Conservation (phyloP, 2,113 vertebrate genomes). For the Cervus canadensis region DNA sequence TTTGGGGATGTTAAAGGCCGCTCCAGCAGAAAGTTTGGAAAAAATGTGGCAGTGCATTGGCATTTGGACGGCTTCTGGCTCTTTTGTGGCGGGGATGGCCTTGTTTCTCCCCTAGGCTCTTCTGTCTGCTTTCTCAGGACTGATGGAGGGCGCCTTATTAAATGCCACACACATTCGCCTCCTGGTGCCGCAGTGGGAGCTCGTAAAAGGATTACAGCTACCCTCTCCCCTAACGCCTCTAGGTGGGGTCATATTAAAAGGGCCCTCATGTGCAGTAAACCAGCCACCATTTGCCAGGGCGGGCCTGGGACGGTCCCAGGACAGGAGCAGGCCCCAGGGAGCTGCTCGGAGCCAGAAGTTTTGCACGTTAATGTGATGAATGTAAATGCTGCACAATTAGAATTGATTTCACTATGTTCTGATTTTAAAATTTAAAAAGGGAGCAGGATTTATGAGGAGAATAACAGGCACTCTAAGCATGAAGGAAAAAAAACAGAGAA, state of each 20-base stretch:
- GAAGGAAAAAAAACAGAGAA: constrained; percentile 50
- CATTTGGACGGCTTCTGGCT: constrained; percentile 69
- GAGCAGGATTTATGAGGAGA: constrained; percentile 59
- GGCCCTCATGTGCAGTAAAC: neutral
- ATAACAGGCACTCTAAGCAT: constrained; percentile 37
- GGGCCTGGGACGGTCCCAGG: neutral
- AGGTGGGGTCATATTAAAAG: constrained; percentile 67
- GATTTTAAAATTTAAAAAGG: constrained; percentile 54
- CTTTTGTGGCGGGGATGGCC: constrained; percentile 54
- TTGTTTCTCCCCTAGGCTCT: constrained; percentile 38
- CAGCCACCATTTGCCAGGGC: neutral
- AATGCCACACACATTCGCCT: constrained; percentile 56
- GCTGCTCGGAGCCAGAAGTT: neutral
- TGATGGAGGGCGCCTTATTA: constrained; percentile 62
- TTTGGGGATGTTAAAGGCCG: constrained; percentile 55
- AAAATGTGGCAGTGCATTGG: constrained; percentile 61
- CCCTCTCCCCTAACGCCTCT: constrained; percentile 54
- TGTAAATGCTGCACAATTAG: neutral
- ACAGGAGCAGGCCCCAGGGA: accelerated
- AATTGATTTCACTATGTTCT: neutral
- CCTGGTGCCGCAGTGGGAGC: constrained; percentile 30
- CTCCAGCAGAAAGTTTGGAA: constrained; percentile 38
- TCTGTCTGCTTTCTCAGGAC: constrained; percentile 39
- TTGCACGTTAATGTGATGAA: neutral
- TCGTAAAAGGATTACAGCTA: constrained; percentile 58